These are phyloP conservation scores for Pao palembangensis DNA, from an alignment of 2,113 vertebrate genomes.

Conservation along the genomic window DNA sequence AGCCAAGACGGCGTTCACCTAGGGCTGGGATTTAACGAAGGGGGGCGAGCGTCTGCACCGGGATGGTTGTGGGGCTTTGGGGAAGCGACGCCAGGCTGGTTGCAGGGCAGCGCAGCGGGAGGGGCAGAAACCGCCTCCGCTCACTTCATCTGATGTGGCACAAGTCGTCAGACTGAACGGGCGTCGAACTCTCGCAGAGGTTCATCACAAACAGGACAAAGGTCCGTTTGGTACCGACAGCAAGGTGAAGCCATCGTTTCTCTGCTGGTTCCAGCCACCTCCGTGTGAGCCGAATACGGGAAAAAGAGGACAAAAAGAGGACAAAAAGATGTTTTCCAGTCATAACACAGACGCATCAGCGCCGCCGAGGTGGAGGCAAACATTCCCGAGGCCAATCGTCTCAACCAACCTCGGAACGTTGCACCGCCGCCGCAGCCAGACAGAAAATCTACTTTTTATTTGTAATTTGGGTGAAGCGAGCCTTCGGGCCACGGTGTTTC, in stretches of 20 bases:
- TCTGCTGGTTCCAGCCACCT: no score
- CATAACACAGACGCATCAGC: neutral
- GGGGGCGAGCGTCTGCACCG: slow-evolving; percentile 25
- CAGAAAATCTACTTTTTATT: slow-evolving; percentile 11
- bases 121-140: no score
- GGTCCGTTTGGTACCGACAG: no score
- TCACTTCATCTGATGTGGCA: no score
- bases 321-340: no score
- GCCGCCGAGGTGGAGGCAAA: neutral
- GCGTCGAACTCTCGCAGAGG: no score
- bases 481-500: slow-evolving; percentile 20
- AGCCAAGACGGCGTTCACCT: slow-evolving; percentile 55
- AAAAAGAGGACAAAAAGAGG: no score
- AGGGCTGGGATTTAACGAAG: slow-evolving; percentile 64
- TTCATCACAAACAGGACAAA: no score
- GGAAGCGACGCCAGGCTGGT: slow-evolving; percentile 28
- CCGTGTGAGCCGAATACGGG: no score
- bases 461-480: slow-evolving; percentile 29
- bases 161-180: no score
- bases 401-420: neutral
- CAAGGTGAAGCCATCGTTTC: no score
- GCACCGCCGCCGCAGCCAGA: neutral
- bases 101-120: neutral
- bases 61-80: slow-evolving; percentile 40
- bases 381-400: neutral